These are phyloP conservation scores for Agrotis exclamationis DNA, from an alignment of 2,888 invertebrate genomes.

Conservation along the genomic window DNA sequence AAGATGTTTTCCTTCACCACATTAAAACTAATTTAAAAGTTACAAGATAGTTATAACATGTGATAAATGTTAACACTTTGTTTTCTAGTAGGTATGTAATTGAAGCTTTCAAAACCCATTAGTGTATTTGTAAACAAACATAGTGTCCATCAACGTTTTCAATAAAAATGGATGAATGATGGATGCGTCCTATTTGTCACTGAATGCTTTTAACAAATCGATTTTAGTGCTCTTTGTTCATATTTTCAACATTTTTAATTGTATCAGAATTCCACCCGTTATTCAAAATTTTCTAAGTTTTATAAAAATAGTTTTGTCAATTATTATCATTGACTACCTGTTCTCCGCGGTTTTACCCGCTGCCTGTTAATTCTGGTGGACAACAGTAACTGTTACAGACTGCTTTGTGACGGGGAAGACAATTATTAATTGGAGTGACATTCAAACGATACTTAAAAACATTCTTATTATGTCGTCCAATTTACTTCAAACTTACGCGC, in stretches of 20 bases:
- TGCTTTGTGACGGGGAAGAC: too few relatives aligned
- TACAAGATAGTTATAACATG: not conserved
- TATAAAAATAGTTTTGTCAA: not conserved
- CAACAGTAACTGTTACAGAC: too few relatives aligned
- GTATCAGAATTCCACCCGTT: not conserved
- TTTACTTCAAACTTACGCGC: too few relatives aligned
- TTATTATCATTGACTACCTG: not conserved
- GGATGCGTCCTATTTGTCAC: slow-evolving; percentile 19
- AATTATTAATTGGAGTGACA: too few relatives aligned
- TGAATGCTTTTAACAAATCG: not conserved
- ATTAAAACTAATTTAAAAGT: not conserved
- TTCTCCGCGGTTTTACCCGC: too few relatives aligned
- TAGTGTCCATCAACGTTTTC: slow-evolving; percentile 9
- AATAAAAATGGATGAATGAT: slow-evolving; percentile 27
- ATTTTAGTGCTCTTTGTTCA: slow-evolving; percentile 19
- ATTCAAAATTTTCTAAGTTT: not conserved
- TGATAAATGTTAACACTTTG: not conserved
- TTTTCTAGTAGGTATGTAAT: not conserved
- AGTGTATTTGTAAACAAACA: slow-evolving; percentile 4
- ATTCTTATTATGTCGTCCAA: too few relatives aligned
- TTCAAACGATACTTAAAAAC: too few relatives aligned
- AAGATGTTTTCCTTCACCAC: not conserved
- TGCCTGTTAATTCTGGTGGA: too few relatives aligned
- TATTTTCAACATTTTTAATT: not conserved
- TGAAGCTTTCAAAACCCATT: not conserved